Evolutionary conservation across 2,888 invertebrate genomes (phyloP).

Genomic region (Drosophila quinaria): DNA sequence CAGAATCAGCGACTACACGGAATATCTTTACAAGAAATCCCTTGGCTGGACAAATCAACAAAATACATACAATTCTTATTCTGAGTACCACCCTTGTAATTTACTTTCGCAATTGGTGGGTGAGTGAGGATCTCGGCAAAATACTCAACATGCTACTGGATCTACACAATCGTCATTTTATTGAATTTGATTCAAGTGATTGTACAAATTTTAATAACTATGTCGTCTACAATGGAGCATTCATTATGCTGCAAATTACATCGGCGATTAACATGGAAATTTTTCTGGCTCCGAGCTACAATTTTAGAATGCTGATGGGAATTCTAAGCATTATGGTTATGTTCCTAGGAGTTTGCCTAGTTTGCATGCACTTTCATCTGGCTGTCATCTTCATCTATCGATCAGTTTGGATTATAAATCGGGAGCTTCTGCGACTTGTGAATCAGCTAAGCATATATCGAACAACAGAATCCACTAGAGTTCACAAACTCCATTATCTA

Average conservation of each 20-base stretch:
- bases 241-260: slow-evolving; percentile 10
- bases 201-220: slow-evolving; percentile 28
- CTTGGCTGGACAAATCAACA: slow-evolving; percentile 17
- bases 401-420: slow-evolving; percentile 51
- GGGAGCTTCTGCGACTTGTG: slow-evolving; percentile 28
- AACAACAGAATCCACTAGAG: not conserved
- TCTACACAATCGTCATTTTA: slow-evolving; percentile 16
- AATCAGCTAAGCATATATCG: not conserved
- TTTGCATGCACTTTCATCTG: slow-evolving; percentile 49
- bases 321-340: not conserved
- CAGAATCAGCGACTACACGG: not conserved
- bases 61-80: slow-evolving; percentile 5
- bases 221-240: slow-evolving; percentile 27
- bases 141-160: slow-evolving; percentile 26
- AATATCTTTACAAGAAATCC: slow-evolving; percentile 32
- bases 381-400: slow-evolving; percentile 47
- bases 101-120: slow-evolving; percentile 48
- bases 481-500: no score
- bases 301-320: not conserved
- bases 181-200: not conserved
- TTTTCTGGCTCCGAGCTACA: not conserved
- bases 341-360: slow-evolving; percentile 21
- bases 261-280: slow-evolving; percentile 27
- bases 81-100: slow-evolving; percentile 12
- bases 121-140: slow-evolving; percentile 18